These are phyloP conservation scores for Plutomurus gul DNA, from an alignment of 1,140 invertebrate species.

Conservation along the genomic window DNA sequence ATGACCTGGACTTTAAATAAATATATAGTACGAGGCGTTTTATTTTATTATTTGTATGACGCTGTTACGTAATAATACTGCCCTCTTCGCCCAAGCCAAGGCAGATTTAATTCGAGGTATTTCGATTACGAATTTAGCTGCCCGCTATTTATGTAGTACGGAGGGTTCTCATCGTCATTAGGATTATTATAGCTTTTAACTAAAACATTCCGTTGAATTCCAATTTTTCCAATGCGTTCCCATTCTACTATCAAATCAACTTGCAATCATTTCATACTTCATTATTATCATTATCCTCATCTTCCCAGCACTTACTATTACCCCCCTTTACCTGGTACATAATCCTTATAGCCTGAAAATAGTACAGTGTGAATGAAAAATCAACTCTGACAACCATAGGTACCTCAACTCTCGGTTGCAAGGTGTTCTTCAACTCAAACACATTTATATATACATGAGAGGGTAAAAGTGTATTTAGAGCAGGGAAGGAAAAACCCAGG, in stretches of 20 bases:
- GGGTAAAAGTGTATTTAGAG: too few relatives aligned
- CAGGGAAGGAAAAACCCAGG: too few relatives aligned
- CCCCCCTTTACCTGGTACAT: not conserved
- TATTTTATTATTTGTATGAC: too few relatives aligned
- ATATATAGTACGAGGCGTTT: too few relatives aligned
- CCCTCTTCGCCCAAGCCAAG: too few relatives aligned
- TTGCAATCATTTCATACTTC: constrained; percentile 9
- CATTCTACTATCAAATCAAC: constrained; percentile 14
- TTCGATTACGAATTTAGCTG: not conserved
- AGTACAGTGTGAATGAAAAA: not conserved
- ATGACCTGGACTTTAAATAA: not conserved
- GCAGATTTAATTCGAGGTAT: not conserved
- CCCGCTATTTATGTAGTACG: not conserved
- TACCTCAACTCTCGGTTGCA: too few relatives aligned
- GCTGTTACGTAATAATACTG: not conserved
- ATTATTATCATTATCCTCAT: constrained; percentile 25
- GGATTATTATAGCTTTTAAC: not conserved
- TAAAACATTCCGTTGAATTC: not conserved
- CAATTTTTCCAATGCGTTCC: not conserved
- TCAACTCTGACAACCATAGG: too few relatives aligned
- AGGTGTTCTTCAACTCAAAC: too few relatives aligned
- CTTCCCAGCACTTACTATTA: not conserved
- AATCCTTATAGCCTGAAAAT: not conserved
- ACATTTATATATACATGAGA: too few relatives aligned
- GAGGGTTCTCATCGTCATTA: not conserved